Evolutionary conservation across 2,113 vertebrate genomes (phyloP).

Genomic region (Anser brachyrhynchus): DNA sequence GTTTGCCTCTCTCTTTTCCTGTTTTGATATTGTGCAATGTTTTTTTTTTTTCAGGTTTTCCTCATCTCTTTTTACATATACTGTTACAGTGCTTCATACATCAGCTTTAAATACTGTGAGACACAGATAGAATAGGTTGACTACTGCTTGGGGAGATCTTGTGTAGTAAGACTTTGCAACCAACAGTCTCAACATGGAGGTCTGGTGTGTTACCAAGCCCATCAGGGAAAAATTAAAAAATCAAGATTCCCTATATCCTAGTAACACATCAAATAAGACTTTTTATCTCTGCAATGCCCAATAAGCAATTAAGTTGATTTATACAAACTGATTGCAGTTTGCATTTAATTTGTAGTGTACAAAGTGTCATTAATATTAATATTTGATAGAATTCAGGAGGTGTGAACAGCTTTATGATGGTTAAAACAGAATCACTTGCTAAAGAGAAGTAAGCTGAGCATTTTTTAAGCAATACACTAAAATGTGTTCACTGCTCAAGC

Average conservation of each 20-base stretch:
- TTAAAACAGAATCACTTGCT: background rate
- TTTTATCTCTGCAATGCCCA: background rate
- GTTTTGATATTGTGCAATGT: background rate
- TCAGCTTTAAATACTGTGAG: background rate
- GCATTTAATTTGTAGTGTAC: background rate
- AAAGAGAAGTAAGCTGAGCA: background rate
- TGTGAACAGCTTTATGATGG: background rate
- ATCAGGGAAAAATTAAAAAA: background rate
- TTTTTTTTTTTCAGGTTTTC: fast-evolving
- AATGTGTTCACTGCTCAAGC: background rate
- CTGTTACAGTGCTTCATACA: fast-evolving
- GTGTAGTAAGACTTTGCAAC: background rate
- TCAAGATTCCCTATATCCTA: background rate
- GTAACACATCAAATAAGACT: background rate
- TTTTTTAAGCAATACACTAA: background rate
- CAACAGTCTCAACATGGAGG: fast-evolving
- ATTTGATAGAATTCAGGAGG: background rate
- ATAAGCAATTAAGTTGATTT: background rate
- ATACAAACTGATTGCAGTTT: background rate
- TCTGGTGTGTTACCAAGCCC: background rate
- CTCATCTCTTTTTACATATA: fast-evolving
- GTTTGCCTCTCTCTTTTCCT: background rate
- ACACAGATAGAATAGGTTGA: background rate
- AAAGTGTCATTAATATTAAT: background rate
- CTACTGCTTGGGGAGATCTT: background rate